Evolutionary conservation across 2,113 vertebrate genomes (phyloP).

Genomic region (Oreotrochilus melanogaster): DNA sequence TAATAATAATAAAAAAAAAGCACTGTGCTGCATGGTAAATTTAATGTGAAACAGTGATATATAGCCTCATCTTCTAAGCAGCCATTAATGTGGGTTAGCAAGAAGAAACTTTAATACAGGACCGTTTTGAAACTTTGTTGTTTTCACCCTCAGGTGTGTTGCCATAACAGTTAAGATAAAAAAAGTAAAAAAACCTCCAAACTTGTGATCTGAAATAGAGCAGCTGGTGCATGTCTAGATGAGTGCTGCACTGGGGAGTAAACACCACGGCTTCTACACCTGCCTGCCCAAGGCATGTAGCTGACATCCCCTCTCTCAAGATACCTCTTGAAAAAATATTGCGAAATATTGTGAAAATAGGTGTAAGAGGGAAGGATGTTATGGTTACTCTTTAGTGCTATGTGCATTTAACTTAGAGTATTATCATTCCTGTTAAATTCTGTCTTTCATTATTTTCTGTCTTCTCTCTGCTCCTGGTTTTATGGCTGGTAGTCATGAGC

Average conservation of each 20-base stretch:
- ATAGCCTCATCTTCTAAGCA: background rate
- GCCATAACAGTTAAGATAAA: background rate
- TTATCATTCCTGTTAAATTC: background rate
- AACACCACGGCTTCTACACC: background rate
- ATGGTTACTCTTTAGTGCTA: background rate
- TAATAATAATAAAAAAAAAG: no score
- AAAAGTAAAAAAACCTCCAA: background rate
- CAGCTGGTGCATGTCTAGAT: background rate
- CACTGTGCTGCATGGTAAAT: background rate
- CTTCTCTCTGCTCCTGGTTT: background rate
- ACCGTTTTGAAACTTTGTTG: background rate
- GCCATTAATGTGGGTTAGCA: background rate
- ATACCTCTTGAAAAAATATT: background rate
- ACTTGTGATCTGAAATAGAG: background rate
- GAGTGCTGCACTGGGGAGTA: background rate
- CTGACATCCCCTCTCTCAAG: background rate
- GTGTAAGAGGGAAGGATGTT: background rate
- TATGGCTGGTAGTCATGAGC: background rate
- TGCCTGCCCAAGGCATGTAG: background rate
- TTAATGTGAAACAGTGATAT: background rate
- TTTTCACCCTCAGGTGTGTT: background rate
- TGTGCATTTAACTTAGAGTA: background rate
- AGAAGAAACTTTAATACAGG: background rate
- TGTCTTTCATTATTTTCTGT: background rate
- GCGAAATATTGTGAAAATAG: background rate